A percentile compares a stretch with the other conserved stretches of the same genome.
Conservation (phyloP, 2,888 invertebrate species). For the Luperina nickerlii region DNA sequence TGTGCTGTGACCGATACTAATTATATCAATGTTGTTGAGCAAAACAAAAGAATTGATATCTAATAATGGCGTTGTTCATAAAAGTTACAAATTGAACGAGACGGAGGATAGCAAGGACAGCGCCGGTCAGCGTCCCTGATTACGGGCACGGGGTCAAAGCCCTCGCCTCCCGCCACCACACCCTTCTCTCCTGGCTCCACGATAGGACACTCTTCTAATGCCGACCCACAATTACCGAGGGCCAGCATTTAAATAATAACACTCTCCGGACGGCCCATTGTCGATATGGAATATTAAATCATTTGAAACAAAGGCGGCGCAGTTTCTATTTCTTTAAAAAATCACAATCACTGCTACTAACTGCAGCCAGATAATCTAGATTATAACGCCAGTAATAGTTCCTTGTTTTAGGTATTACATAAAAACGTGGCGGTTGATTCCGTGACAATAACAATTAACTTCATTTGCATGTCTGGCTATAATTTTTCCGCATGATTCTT, state of each 20-base stretch:
- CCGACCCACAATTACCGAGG: constrained; percentile 66
- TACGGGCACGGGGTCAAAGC: constrained; percentile 81
- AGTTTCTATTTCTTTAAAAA: constrained; percentile 21
- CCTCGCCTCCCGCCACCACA: constrained; percentile 69
- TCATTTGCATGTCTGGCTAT: constrained; percentile 81
- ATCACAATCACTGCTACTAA: constrained; percentile 21
- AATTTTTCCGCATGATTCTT: constrained; percentile 75
- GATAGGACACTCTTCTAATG: constrained; percentile 66
- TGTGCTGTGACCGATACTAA: constrained; percentile 62
- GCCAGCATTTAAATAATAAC: constrained; percentile 63
- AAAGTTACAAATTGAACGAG: constrained; percentile 45
- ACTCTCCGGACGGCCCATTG: constrained; percentile 52
- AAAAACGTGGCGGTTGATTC: constrained; percentile 67
- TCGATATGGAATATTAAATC: constrained; percentile 52
- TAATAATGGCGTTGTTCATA: constrained; percentile 45
- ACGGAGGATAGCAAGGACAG: constrained; percentile 62
- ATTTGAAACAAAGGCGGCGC: constrained; percentile 44
- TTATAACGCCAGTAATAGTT: constrained; percentile 42
- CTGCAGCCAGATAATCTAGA: constrained; percentile 40
- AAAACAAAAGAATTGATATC: constrained; percentile 54
- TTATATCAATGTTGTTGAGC: constrained; percentile 48
- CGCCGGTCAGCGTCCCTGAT: constrained; percentile 73
- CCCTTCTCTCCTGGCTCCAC: constrained; percentile 60
- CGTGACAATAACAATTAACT: constrained; percentile 78
- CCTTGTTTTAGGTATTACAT: constrained; percentile 61